Evolutionary conservation across 2,113 vertebrate species (phyloP).

Genomic region (Bothrops jararaca): DNA sequence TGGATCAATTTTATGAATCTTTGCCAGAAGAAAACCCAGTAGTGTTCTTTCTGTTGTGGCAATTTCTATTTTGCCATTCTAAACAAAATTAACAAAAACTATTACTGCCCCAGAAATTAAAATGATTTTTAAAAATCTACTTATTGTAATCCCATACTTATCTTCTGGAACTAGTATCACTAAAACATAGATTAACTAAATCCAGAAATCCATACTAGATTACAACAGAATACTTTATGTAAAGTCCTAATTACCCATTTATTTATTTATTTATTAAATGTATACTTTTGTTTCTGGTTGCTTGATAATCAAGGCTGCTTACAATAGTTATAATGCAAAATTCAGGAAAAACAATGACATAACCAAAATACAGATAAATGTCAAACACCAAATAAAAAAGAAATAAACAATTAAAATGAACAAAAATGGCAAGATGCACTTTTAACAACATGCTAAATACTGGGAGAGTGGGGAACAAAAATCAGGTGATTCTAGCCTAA

Average conservation of each 20-base stretch:
- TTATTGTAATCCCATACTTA: neutral
- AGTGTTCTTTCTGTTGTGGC: slow-evolving; percentile 89
- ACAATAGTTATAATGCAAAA: neutral
- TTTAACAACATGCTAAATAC: neutral
- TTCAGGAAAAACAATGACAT: neutral
- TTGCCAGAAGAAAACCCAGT: slow-evolving; percentile 93
- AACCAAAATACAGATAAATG: neutral
- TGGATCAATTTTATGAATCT: slow-evolving; percentile 96
- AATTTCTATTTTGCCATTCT: slow-evolving; percentile 93
- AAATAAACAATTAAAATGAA: neutral
- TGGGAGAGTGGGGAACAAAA: neutral
- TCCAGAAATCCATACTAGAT: neutral
- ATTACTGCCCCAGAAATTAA: slow-evolving; percentile 38
- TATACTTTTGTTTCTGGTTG: neutral
- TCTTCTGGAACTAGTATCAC: neutral
- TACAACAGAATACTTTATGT: neutral
- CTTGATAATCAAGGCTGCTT: neutral
- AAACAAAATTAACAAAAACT: slow-evolving; percentile 56
- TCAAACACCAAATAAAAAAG: neutral
- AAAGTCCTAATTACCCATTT: neutral
- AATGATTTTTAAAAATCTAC: neutral
- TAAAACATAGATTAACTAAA: neutral
- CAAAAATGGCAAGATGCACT: neutral
- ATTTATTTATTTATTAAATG: neutral
- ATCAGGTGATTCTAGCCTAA: neutral